Evolutionary conservation across 2,113 vertebrate genomes (phyloP).

Genomic region (Corythornis madagascariensis): DNA sequence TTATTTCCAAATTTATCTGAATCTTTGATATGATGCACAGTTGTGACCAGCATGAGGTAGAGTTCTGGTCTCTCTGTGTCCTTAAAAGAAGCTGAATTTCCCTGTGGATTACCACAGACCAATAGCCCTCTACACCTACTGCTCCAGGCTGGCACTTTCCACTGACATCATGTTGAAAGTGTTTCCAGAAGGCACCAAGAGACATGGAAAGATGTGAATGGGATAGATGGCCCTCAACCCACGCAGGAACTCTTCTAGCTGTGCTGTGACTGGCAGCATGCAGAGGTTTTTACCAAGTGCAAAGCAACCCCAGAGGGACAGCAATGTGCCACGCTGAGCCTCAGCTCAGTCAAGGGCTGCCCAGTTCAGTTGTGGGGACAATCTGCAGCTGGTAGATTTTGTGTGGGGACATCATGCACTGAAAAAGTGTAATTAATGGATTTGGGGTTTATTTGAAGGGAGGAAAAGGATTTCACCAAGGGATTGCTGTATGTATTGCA

Average conservation of each 20-base stretch:
- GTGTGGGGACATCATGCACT: not conserved
- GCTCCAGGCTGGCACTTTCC: not conserved
- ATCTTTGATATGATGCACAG: not conserved
- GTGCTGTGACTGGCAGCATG: not conserved
- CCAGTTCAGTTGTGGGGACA: not conserved
- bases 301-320: not conserved
- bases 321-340: rapidly evolving
- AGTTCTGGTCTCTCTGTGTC: not conserved
- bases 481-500: not conserved
- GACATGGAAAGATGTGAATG: not conserved
- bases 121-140: not conserved
- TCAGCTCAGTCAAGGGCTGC: not conserved
- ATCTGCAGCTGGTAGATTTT: not conserved
- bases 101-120: not conserved
- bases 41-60: not conserved
- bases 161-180: no score
- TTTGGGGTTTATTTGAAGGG: not conserved
- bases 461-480: not conserved
- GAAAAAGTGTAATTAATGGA: not conserved
- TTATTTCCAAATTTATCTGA: not conserved
- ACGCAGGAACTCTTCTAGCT: not conserved
- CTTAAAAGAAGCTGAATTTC: not conserved
- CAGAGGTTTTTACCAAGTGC: not conserved
- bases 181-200: not conserved
- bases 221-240: not conserved